Conservation (phyloP, 2,888 invertebrate species). For the Eupithecia vulgata region DNA sequence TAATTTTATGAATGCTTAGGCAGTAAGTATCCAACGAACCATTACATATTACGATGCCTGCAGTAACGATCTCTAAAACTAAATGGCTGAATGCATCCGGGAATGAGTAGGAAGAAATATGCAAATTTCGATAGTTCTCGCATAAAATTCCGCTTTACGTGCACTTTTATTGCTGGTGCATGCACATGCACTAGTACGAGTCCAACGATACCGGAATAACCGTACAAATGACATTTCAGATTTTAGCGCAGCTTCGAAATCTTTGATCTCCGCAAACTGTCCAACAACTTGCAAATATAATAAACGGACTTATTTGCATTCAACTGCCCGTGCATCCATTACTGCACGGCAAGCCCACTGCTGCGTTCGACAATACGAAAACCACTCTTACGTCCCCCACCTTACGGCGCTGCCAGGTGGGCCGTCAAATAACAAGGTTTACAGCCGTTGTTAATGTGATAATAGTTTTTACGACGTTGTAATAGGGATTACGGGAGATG, state of each 20-base stretch:
- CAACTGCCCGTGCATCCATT: slow-evolving; percentile 61
- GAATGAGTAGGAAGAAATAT: slow-evolving; percentile 27
- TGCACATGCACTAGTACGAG: slow-evolving; percentile 27
- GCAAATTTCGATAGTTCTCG: slow-evolving; percentile 29
- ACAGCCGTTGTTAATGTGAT: slow-evolving; percentile 37
- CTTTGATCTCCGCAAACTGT: slow-evolving; percentile 55
- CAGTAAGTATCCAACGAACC: slow-evolving; percentile 11
- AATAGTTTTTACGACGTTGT: slow-evolving; percentile 43
- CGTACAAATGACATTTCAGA: slow-evolving; percentile 48
- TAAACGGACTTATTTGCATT: slow-evolving; percentile 57
- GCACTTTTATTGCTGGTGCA: slow-evolving; percentile 23
- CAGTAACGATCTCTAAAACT: slow-evolving; percentile 21
- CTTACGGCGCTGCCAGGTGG: slow-evolving; percentile 40
- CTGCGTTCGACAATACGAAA: slow-evolving; percentile 20
- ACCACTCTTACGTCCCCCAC: slow-evolving; percentile 40
- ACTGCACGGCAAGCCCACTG: slow-evolving; percentile 36
- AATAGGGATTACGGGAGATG: slow-evolving; percentile 44
- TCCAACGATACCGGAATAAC: slow-evolving; percentile 34
- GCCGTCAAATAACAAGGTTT: slow-evolving; percentile 20
- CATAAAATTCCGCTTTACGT: slow-evolving; percentile 28
- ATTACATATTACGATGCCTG: slow-evolving; percentile 17
- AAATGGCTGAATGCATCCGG: slow-evolving; percentile 24
- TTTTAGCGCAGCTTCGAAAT: slow-evolving; percentile 46
- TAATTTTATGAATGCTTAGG: slow-evolving; percentile 5
- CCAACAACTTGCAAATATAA: slow-evolving; percentile 52